A percentile compares a stretch with the other conserved stretches of the same genome.
Evolutionary conservation across 2,888 invertebrate genomes (phyloP).

Genomic region (Tigriopus californicus): DNA sequence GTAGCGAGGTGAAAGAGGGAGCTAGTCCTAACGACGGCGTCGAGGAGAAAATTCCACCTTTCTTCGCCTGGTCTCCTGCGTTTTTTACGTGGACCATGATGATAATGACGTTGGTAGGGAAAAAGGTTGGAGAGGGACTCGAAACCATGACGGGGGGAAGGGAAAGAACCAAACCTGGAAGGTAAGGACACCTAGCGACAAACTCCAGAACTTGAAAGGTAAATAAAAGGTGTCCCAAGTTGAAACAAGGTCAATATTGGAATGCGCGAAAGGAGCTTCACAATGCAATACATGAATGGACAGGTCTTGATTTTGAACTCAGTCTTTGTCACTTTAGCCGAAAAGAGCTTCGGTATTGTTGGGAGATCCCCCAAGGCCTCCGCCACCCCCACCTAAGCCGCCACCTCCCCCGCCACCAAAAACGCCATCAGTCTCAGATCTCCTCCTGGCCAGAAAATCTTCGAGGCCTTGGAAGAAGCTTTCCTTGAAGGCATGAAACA

Average conservation of each 20-base stretch:
- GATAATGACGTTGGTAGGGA: no score
- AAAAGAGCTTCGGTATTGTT: constrained; percentile 12
- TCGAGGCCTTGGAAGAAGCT: constrained; percentile 6
- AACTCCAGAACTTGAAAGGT: not conserved
- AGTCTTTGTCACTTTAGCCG: not conserved
- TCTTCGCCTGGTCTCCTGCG: no score
- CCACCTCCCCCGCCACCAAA: not conserved
- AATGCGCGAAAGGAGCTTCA: not conserved
- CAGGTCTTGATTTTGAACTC: not conserved
- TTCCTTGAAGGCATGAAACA: constrained; percentile 12
- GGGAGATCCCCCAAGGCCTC: not conserved
- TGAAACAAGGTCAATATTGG: not conserved
- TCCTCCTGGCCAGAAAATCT: constrained; percentile 5
- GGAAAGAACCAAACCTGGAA: not conserved
- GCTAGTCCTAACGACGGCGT: no score
- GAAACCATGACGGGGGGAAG: no score
- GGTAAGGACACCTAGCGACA: constrained; percentile 3
- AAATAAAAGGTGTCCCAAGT: not conserved
- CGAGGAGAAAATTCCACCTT: no score
- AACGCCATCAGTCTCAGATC: not conserved
- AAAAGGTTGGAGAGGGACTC: no score
- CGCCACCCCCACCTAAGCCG: not conserved
- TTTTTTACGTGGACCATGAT: no score
- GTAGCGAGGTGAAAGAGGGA: no score
- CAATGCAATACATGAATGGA: not conserved